These are phyloP conservation scores for Hydrophis major DNA, from an alignment of 2,797 vertebrate genomes.

Conservation along the genomic window DNA sequence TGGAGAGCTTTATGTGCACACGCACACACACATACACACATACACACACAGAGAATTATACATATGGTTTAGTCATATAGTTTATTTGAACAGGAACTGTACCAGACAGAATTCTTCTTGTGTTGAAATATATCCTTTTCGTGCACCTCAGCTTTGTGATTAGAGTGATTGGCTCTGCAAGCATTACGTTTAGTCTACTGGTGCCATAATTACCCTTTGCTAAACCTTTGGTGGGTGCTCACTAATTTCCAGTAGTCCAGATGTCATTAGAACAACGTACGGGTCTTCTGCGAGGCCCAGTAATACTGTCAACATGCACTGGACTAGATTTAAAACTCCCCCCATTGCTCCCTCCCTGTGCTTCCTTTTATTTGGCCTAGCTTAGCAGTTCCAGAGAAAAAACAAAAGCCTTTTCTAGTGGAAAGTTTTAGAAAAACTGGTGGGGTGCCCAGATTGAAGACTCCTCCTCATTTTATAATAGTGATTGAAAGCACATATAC, in stretches of 20 bases:
- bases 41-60: slow-evolving; percentile 40
- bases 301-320: slow-evolving; percentile 57
- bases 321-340: slow-evolving; percentile 44
- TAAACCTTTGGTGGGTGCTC: slow-evolving; percentile 58
- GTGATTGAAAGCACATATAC: slow-evolving; percentile 84
- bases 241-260: slow-evolving; percentile 69
- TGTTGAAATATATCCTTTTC: slow-evolving; percentile 65
- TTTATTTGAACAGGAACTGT: slow-evolving; percentile 71
- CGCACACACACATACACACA: neutral
- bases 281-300: slow-evolving; percentile 68
- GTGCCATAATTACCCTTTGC: slow-evolving; percentile 68
- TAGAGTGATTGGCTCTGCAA: slow-evolving; percentile 57
- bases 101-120: slow-evolving; percentile 71
- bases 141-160: slow-evolving; percentile 58
- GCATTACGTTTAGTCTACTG: slow-evolving; percentile 68
- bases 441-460: slow-evolving; percentile 77
- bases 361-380: slow-evolving; percentile 56
- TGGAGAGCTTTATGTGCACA: neutral
- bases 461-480: slow-evolving; percentile 80
- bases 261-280: slow-evolving; percentile 71
- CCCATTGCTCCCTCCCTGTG: slow-evolving; percentile 11
- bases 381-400: slow-evolving; percentile 67
- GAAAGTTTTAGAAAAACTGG: slow-evolving; percentile 92
- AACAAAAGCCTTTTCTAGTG: slow-evolving; percentile 87
- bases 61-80: slow-evolving; percentile 66